Percentiles rank a stretch among this genome's conserved stretches.
Evolutionary conservation across 2,888 invertebrate genomes (phyloP).

Genomic region (Norana najaformis): DNA sequence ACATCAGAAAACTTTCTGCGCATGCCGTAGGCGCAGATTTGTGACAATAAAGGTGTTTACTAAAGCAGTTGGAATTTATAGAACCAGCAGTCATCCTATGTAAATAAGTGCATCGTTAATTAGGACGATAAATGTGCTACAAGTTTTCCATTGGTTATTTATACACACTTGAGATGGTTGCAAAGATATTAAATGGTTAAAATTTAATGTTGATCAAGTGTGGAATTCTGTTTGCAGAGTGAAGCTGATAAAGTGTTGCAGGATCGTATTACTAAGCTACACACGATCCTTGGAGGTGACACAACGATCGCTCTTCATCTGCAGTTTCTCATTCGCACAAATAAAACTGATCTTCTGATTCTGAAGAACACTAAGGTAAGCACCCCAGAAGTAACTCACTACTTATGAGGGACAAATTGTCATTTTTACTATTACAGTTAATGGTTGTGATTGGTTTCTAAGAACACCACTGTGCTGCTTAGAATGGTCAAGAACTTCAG

Average conservation of each 20-base stretch:
- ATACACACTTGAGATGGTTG: no score
- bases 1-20: no score
- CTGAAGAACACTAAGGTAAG: slow-evolving; percentile 72
- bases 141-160: no score
- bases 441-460: not conserved
- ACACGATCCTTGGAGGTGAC: slow-evolving; percentile 90
- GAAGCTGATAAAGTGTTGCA: slow-evolving; percentile 85
- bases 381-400: no score
- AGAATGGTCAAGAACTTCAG: not conserved
- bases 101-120: no score
- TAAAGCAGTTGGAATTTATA: no score
- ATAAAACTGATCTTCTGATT: slow-evolving; percentile 94
- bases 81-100: no score
- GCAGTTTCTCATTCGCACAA: slow-evolving; percentile 95
- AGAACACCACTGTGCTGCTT: not conserved
- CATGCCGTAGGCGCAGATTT: no score
- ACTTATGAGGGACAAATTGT: no score
- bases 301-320: slow-evolving; percentile 93
- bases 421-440: not conserved
- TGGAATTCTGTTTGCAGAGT: slow-evolving; percentile 61
- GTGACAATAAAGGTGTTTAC: no score
- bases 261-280: slow-evolving; percentile 80
- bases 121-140: no score
- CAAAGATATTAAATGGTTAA: not conserved
- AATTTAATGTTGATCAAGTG: not conserved